A percentile compares a stretch with the other conserved stretches of the same genome.
These are phyloP conservation scores for Percopsis omiscomaycus DNA, from an alignment of 2,797 vertebrate species.

Conservation along the genomic window DNA sequence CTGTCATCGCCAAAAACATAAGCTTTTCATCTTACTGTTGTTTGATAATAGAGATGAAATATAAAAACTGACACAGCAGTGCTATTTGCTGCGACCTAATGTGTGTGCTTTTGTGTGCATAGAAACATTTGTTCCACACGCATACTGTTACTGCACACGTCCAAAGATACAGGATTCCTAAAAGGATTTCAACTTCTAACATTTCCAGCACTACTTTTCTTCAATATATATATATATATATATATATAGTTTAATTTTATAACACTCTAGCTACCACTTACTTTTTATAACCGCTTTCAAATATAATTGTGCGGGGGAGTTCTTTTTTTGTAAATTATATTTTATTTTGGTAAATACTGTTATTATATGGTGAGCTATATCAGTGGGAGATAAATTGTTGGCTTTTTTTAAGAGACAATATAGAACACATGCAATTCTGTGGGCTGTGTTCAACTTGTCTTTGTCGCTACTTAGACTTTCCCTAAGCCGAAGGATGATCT, in stretches of 20 bases:
- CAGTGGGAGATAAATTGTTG: too few relatives aligned
- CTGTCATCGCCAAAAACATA: slow-evolving; percentile 58
- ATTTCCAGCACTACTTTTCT: slow-evolving; percentile 19
- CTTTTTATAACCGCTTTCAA: slow-evolving; percentile 67
- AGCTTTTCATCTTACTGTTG: slow-evolving; percentile 75
- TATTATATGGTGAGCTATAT: too few relatives aligned
- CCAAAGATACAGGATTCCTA: slow-evolving; percentile 3
- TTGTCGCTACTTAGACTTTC: slow-evolving; percentile 62
- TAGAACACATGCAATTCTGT: neutral
- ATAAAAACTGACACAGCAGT: slow-evolving; percentile 59
- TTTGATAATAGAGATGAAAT: slow-evolving; percentile 67
- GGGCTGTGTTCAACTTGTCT: slow-evolving; percentile 1
- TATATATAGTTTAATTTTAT: slow-evolving; percentile 19
- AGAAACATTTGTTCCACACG: slow-evolving; percentile 21
- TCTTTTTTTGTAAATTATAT: slow-evolving; percentile 61
- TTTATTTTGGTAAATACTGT: slow-evolving; percentile 77
- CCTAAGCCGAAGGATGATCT: slow-evolving; percentile 20
- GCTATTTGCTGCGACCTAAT: slow-evolving; percentile 45
- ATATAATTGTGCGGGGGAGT: slow-evolving; percentile 37
- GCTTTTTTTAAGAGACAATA: too few relatives aligned
- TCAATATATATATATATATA: slow-evolving; percentile 26
- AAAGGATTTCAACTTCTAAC: slow-evolving; percentile 49
- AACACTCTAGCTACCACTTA: slow-evolving; percentile 71
- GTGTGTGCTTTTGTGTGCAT: slow-evolving; percentile 21
- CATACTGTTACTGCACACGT: slow-evolving; percentile 1